Base-by-base conservation (phyloP, 1,140 invertebrate species). In the Drosophila leontia region DNA sequence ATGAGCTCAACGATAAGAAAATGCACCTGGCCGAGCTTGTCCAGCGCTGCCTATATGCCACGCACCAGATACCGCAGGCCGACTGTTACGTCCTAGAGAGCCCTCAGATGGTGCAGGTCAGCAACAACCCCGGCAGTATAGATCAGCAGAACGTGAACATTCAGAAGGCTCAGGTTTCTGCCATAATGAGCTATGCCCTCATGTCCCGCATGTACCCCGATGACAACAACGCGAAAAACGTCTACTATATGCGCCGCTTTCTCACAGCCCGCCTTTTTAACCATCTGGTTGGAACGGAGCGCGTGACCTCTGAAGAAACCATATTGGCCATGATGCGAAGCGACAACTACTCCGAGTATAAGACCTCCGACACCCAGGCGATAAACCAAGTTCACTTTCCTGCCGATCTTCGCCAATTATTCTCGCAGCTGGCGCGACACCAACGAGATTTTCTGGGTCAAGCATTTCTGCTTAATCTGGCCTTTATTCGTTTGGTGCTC, bases 71-170 rank as follows among this genome's bases (percentile, higher is more conserved):
- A 7, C 92, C 88, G 1, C 37, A 78, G 7, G 88, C 92, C 1
- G 92, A 93, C 48, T 91, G 90, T 47, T 93, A 92, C 76, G 57
- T 92, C 19, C 34, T 93, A 7, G 92, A 93, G 67, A 83, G 78
- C 58, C 92, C 91, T 7, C 92, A 92, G 69, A 81, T 79, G 78
- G 92, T 92, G 0, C 91, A 91, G 35, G 60, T 75, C 13, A 88
- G 58, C 26, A 91, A 67, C 23, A 87, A 91, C 61, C 91, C 91
- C 0, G 92, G 92, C 19, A 91, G 72, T 50, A 79, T 82, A n/a
- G 81, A 91, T 37, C 92, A 93, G 37, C 86, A 92, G 35, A 93
- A 93, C 69, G 82, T 93, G 0, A 92, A 90, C 51, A 82, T 93
- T 12, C 92, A 93, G 59, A 92, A 91, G 32, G 62, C 86, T 0